These are phyloP conservation scores for Aphelenchoides bicaudatus DNA, from an alignment of 2,888 invertebrate species.

Conservation along the genomic window DNA sequence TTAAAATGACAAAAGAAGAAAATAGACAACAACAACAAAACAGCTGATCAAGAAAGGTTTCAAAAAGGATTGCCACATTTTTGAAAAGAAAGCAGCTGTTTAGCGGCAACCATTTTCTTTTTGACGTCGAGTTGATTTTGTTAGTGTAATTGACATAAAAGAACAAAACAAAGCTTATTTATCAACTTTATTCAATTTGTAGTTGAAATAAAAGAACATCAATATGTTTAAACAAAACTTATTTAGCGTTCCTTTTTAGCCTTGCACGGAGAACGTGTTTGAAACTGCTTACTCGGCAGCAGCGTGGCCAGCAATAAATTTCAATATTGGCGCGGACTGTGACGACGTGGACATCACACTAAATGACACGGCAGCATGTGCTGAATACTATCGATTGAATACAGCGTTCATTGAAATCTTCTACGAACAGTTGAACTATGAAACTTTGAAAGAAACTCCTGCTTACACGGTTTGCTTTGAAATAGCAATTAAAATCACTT, in stretches of 20 bases:
- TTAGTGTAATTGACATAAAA: not conserved
- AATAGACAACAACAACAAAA: too few relatives aligned
- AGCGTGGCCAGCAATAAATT: constrained; percentile 59
- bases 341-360: constrained; percentile 48
- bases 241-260: too few relatives aligned
- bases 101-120: too few relatives aligned
- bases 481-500: not conserved
- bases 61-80: too few relatives aligned
- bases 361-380: constrained; percentile 53
- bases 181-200: constrained; percentile 1
- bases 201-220: too few relatives aligned
- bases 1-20: too few relatives aligned
- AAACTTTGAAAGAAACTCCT: constrained; percentile 58
- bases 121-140: too few relatives aligned
- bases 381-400: constrained; percentile 56
- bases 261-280: constrained; percentile 57
- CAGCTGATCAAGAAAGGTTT: too few relatives aligned
- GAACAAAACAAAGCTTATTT: not conserved
- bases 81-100: too few relatives aligned
- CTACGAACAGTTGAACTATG: constrained; percentile 61
- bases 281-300: constrained; percentile 60
- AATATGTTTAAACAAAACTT: too few relatives aligned
- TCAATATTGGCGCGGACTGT: constrained; percentile 56
- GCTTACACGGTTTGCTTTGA: constrained; percentile 55
- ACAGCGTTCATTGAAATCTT: constrained; percentile 61